Evolutionary conservation across 2,797 vertebrate species (phyloP).

Genomic region (Rhinatrema bivittatum): DNA sequence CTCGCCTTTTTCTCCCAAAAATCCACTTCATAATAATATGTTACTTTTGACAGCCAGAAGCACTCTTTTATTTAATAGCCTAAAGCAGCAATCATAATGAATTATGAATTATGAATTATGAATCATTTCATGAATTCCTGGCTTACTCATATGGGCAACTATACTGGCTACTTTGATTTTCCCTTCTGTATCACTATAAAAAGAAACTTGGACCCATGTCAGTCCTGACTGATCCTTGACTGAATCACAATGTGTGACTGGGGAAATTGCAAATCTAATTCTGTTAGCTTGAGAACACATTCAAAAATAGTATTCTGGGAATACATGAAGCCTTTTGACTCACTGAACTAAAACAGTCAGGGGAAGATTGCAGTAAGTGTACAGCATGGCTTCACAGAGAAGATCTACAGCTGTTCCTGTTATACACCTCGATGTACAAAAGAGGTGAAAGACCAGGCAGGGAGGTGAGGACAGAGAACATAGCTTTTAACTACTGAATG

Average conservation of each 20-base stretch:
- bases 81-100: conserved; percentile 59
- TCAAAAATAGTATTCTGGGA: no score
- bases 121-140: conserved; percentile 76
- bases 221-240: conserved; percentile 59
- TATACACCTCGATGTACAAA: no score
- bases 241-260: conserved; percentile 55
- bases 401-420: no score
- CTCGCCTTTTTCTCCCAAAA: no score
- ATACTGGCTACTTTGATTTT: conserved; percentile 64
- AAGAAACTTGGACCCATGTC: conserved; percentile 51
- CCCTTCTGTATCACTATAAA: conserved; percentile 60
- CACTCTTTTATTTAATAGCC: conserved; percentile 46
- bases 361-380: no score
- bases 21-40: conserved; percentile 40
- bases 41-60: conserved; percentile 39
- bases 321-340: no score
- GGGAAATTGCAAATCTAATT: conserved; percentile 60
- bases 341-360: no score
- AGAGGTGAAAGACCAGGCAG: no score
- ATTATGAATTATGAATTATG: conserved; percentile 76
- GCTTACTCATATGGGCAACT: conserved; percentile 58
- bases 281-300: no score
- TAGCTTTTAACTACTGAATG: no score
- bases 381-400: no score
- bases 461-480: no score